Conservation (phyloP, 2,888 invertebrate species). For the Abrostola tripartita region DNA sequence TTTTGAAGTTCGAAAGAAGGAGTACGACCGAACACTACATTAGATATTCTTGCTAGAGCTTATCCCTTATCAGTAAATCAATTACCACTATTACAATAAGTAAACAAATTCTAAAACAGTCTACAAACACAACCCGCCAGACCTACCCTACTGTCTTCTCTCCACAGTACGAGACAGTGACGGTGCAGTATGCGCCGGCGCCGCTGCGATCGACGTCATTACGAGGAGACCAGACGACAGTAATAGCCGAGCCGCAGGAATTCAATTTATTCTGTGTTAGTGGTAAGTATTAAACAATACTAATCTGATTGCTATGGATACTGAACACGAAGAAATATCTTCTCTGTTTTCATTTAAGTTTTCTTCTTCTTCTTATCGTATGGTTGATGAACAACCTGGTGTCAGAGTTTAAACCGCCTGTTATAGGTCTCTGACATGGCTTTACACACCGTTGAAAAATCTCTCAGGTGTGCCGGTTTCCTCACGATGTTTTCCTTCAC, state of each 20-base stretch:
- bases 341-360: too few relatives aligned
- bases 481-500: too few relatives aligned
- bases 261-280: constrained; percentile 46
- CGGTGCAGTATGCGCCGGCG: constrained; percentile 71
- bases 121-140: not conserved
- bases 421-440: too few relatives aligned
- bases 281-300: constrained; percentile 34
- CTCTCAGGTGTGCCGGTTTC: too few relatives aligned
- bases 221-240: constrained; percentile 54
- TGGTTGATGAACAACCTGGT: too few relatives aligned
- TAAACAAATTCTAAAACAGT: not conserved
- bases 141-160: constrained; percentile 21
- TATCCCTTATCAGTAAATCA: too few relatives aligned
- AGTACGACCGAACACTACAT: too few relatives aligned
- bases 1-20: too few relatives aligned
- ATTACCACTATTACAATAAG: not conserved
- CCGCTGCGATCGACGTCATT: constrained; percentile 63
- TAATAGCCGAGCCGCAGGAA: constrained; percentile 55
- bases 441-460: too few relatives aligned
- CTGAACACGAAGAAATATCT: constrained; percentile 23
- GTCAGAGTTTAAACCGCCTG: too few relatives aligned
- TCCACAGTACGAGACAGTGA: constrained; percentile 65
- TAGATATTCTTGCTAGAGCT: too few relatives aligned
- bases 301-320: constrained; percentile 6
- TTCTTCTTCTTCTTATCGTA: too few relatives aligned